Percentiles rank a stretch among this genome's conserved stretches.
These are phyloP conservation scores for Dissostichus mawsoni DNA, from an alignment of 2,113 vertebrate species.

Conservation along the genomic window DNA sequence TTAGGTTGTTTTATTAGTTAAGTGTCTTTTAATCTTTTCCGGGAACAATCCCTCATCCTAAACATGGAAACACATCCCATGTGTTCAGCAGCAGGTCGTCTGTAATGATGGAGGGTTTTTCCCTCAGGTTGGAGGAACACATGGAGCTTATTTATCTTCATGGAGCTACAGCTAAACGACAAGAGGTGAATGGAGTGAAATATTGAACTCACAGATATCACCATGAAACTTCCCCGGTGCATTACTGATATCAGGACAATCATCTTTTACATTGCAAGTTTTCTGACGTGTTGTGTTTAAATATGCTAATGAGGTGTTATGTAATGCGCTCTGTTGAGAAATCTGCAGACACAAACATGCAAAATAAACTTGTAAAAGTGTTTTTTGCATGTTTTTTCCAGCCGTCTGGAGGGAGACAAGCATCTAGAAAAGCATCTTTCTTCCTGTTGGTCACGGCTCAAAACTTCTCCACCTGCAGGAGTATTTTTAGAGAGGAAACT, in stretches of 20 bases:
- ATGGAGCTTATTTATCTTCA: constrained; percentile 74
- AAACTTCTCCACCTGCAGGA: constrained; percentile 52
- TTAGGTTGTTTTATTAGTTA: not conserved
- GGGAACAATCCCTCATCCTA: not conserved
- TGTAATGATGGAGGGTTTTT: constrained; percentile 67
- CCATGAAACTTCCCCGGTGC: no score
- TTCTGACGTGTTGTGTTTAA: no score
- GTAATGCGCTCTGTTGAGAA: no score
- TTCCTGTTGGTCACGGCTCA: constrained; percentile 53
- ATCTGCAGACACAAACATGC: no score
- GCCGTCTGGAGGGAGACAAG: no score
- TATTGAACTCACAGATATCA: no score
- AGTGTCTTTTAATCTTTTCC: not conserved
- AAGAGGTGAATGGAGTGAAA: not conserved
- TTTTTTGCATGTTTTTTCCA: no score
- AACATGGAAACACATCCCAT: constrained; percentile 27
- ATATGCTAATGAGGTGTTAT: no score
- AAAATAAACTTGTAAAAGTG: no score
- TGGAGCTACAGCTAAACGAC: constrained; percentile 40
- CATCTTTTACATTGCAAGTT: not conserved
- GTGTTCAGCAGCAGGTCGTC: constrained; percentile 56
- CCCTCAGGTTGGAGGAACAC: constrained; percentile 43
- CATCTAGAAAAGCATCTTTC: constrained; percentile 3
- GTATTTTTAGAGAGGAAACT: constrained; percentile 60
- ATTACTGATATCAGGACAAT: not conserved